A percentile compares a stretch with the other conserved stretches of the same genome.
Conservation (phyloP, 2,888 invertebrate species). For the Caenorhabditis sulstoni region DNA sequence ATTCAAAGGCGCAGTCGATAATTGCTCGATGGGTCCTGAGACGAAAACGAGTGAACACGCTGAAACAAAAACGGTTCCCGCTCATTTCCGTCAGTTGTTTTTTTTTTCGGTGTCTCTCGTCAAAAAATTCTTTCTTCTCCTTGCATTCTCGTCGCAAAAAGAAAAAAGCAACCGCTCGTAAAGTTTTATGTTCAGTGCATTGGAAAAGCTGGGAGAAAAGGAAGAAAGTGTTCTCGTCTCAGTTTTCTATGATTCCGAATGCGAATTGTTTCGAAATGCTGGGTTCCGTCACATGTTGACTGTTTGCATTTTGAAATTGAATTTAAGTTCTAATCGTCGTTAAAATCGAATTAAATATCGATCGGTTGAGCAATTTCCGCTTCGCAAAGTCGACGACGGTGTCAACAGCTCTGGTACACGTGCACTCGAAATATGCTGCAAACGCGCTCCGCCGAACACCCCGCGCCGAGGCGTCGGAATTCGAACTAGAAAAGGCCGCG, state of each 20-base stretch:
- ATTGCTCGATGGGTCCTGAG: not conserved
- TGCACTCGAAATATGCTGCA: conserved; percentile 1
- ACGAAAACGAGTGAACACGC: no score
- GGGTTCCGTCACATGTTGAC: no score
- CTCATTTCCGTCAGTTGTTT: not conserved
- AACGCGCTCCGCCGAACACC: conserved; percentile 32
- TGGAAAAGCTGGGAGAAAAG: no score
- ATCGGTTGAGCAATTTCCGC: not conserved
- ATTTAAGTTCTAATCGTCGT: no score
- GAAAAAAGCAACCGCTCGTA: no score
- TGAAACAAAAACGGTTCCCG: no score
- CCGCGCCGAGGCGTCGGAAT: conserved; percentile 1
- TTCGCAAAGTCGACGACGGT: not conserved
- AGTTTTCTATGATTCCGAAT: not conserved
- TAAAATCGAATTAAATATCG: no score
- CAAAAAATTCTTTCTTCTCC: not conserved
- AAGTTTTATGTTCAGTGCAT: no score
- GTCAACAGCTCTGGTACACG: conserved; percentile 1
- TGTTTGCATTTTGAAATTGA: no score
- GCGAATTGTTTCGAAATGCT: not conserved
- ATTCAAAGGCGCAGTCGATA: conserved; percentile 13
- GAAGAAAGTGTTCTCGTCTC: no score
- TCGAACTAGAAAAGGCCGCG: conserved; percentile 51
- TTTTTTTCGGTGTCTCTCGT: not conserved
- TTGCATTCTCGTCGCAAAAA: not conserved